Percentiles rank a stretch among this genome's conserved stretches.
Conservation (phyloP, 2,113 vertebrate genomes). For the Mormyrus lacerda region DNA sequence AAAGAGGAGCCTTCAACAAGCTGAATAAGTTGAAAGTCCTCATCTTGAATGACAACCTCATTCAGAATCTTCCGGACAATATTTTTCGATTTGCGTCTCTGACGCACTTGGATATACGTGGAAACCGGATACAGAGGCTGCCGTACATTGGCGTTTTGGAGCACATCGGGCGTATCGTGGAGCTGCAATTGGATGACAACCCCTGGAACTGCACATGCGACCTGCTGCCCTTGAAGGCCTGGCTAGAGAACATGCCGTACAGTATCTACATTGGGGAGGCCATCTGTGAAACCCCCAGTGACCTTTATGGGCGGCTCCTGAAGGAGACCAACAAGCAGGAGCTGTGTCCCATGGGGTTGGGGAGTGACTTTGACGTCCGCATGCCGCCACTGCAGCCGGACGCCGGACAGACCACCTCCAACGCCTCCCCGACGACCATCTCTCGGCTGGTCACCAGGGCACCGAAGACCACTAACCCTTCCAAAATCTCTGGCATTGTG, state of each 20-base stretch:
- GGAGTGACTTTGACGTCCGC: conserved; percentile 85
- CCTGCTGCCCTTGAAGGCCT: conserved; percentile 88
- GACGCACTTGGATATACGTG: conserved; percentile 96
- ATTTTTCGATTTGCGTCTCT: conserved; percentile 97
- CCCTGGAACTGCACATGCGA: conserved; percentile 99
- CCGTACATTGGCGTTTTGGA: conserved; percentile 95
- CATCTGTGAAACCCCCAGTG: conserved; percentile 91
- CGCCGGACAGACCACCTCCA: conserved; percentile 70
- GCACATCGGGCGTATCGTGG: conserved; percentile 91
- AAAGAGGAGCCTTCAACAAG: conserved; percentile 97
- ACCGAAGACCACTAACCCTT: conserved; percentile 86
- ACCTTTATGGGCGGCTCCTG: conserved; percentile 87
- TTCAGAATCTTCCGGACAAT: conserved; percentile 92
- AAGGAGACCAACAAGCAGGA: conserved; percentile 97
- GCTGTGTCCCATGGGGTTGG: conserved; percentile 88
- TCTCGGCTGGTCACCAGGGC: conserved; percentile 77
- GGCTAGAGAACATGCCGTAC: conserved; percentile 99
- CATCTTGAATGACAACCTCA: conserved; percentile 96
- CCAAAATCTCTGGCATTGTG: conserved; percentile 91
- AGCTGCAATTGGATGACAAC: conserved; percentile 93
- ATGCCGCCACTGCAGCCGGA: conserved; percentile 79
- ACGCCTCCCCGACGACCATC: conserved; percentile 68
- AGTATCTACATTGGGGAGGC: conserved; percentile 97
- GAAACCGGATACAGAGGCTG: conserved; percentile 93
- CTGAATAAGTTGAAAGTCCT: conserved; percentile 95